Evolutionary conservation across 2,888 invertebrate species (phyloP).

Genomic region (Charanyca ferruginea): DNA sequence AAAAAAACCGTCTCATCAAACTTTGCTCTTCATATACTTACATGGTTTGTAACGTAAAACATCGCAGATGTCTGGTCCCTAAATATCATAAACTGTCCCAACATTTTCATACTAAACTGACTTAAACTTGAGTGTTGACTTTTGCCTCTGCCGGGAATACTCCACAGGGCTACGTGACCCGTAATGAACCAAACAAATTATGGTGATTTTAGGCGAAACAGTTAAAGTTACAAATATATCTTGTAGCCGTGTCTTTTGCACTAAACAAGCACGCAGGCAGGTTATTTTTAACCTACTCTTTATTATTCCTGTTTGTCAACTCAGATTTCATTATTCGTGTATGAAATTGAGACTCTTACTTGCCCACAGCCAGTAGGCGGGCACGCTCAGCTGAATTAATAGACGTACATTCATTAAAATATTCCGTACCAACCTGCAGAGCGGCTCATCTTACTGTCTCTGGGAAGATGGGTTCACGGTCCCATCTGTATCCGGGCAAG

Average conservation of each 20-base stretch:
- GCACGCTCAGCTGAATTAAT: no score
- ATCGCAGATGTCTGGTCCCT: constrained; percentile 19
- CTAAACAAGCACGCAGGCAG: constrained; percentile 13
- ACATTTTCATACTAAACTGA: constrained; percentile 50
- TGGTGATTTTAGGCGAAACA: constrained; percentile 36
- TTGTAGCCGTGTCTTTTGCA: not conserved
- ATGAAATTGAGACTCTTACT: not conserved
- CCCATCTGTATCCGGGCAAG: no score
- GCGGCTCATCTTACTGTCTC: no score
- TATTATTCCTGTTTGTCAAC: constrained; percentile 15
- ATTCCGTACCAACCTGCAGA: no score
- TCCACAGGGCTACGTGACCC: constrained; percentile 55
- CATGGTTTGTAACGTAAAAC: constrained; percentile 20
- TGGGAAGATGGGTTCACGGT: no score
- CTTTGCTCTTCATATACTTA: constrained; percentile 4
- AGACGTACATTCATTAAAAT: no score
- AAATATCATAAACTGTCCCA: constrained; percentile 40
- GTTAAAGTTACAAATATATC: constrained; percentile 38
- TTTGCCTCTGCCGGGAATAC: constrained; percentile 34
- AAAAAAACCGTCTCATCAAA: constrained; percentile 11
- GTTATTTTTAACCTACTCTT: constrained; percentile 5
- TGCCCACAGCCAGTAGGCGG: no score
- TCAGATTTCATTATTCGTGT: not conserved
- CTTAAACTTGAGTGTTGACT: constrained; percentile 57
- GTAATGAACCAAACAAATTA: constrained; percentile 63